Percentiles rank a stretch among this genome's conserved stretches.
These are phyloP conservation scores for Halcyon smyrnensis DNA, from an alignment of 2,797 vertebrate species.

Conservation along the genomic window DNA sequence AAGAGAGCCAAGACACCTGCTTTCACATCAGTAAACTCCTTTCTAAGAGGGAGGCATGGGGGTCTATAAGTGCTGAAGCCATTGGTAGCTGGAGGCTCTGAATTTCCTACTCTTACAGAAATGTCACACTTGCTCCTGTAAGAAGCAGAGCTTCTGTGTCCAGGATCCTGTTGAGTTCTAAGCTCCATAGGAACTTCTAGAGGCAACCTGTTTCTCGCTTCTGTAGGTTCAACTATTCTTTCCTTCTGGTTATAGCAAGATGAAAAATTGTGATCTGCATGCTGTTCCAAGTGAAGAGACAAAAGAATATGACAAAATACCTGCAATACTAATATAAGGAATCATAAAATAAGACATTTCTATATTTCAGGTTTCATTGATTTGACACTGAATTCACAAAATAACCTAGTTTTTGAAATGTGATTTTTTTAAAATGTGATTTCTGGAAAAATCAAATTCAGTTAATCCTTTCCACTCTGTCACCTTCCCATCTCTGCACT, in stretches of 20 bases:
- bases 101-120: neutral
- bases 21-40: neutral
- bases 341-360: neutral
- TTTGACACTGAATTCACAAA: neutral
- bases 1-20: neutral
- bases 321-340: neutral
- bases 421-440: neutral
- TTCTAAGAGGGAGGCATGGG: neutral
- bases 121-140: accelerated
- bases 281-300: neutral
- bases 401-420: neutral
- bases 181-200: neutral
- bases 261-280: neutral
- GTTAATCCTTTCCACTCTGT: neutral
- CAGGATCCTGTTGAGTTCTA: neutral
- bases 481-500: neutral
- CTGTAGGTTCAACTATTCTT: neutral
- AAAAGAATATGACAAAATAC: neutral
- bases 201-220: neutral
- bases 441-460: neutral
- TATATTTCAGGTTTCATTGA: neutral
- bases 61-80: neutral
- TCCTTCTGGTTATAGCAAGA: neutral
- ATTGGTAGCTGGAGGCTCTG: neutral
- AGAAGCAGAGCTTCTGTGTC: neutral